phyloP scores from a whole-genome alignment of 2,888 invertebrate species.

The Tethea ocularis region DNA sequence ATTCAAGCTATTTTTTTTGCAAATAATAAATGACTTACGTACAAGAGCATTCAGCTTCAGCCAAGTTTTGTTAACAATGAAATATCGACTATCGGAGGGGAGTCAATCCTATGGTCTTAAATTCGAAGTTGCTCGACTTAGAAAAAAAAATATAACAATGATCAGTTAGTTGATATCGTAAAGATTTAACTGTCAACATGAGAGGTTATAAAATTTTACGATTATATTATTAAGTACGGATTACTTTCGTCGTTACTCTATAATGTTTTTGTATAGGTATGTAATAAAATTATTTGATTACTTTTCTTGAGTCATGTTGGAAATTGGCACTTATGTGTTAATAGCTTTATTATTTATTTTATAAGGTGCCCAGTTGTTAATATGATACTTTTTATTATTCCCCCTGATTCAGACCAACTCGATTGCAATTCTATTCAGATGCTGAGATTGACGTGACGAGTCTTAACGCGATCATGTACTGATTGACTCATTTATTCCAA shows the following conservation, averaged over 20 bases:
- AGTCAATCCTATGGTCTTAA: slow-evolving; percentile 3
- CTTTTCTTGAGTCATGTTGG: not conserved
- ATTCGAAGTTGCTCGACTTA: slow-evolving; percentile 8
- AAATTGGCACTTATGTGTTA: not conserved
- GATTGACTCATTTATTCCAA: too few species aligned
- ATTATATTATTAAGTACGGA: slow-evolving; percentile 45
- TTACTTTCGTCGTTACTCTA: slow-evolving; percentile 18
- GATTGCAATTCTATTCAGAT: too few species aligned
- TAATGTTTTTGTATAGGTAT: slow-evolving; percentile 10
- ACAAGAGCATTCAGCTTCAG: slow-evolving; percentile 52
- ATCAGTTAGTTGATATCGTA: slow-evolving; percentile 25
- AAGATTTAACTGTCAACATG: slow-evolving; percentile 32
- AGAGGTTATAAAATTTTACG: slow-evolving; percentile 46
- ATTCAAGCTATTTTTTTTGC: slow-evolving; percentile 58
- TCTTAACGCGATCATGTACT: too few species aligned
- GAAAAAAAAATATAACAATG: slow-evolving; percentile 16
- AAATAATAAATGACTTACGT: slow-evolving; percentile 55
- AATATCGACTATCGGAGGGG: slow-evolving; percentile 21
- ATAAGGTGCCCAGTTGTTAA: not conserved
- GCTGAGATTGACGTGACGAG: too few species aligned
- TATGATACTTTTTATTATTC: too few species aligned
- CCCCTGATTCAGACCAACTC: too few species aligned
- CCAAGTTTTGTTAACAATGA: slow-evolving; percentile 43
- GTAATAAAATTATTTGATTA: slow-evolving; percentile 3
- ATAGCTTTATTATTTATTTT: not conserved